Conservation (phyloP, 1,140 invertebrate genomes). For the Gonioctena quinquepunctata region DNA sequence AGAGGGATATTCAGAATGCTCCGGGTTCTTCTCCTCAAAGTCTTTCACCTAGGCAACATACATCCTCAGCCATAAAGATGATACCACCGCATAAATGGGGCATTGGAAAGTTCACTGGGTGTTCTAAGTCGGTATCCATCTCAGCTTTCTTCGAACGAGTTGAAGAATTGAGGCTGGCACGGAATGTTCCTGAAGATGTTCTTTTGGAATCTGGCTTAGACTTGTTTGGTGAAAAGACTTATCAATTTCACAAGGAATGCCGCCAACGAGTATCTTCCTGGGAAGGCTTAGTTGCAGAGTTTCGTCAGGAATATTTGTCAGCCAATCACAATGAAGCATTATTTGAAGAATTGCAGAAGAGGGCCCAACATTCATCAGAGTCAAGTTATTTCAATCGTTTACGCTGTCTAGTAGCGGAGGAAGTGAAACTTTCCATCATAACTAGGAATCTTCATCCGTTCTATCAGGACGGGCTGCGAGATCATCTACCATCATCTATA, state of each 20-base stretch:
- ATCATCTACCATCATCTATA: conserved; percentile 18
- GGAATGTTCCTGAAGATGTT: conserved; percentile 8
- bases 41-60: not conserved
- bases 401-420: conserved; percentile 15
- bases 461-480: conserved; percentile 22
- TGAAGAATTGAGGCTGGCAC: conserved; percentile 13
- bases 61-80: not conserved
- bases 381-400: conserved; percentile 23
- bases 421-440: conserved; percentile 16
- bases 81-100: conserved; percentile 3
- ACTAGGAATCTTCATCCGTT: conserved; percentile 22
- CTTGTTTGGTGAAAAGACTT: conserved; percentile 21
- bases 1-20: not conserved
- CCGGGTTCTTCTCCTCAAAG: not conserved
- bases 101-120: not conserved
- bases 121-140: conserved; percentile 1
- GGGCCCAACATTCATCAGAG: conserved; percentile 23
- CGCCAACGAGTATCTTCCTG: conserved; percentile 9
- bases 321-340: conserved; percentile 25
- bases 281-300: conserved; percentile 29
- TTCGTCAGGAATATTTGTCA: conserved; percentile 27
- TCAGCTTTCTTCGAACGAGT: conserved; percentile 25
- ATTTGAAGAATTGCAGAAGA: conserved; percentile 26
- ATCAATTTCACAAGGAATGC: conserved; percentile 35
- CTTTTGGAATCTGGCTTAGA: conserved; percentile 24